Percentiles rank a stretch among this genome's conserved stretches.
These are phyloP conservation scores for Reinhardtius hippoglossoides DNA, from an alignment of 2,113 vertebrate species.

Conservation along the genomic window DNA sequence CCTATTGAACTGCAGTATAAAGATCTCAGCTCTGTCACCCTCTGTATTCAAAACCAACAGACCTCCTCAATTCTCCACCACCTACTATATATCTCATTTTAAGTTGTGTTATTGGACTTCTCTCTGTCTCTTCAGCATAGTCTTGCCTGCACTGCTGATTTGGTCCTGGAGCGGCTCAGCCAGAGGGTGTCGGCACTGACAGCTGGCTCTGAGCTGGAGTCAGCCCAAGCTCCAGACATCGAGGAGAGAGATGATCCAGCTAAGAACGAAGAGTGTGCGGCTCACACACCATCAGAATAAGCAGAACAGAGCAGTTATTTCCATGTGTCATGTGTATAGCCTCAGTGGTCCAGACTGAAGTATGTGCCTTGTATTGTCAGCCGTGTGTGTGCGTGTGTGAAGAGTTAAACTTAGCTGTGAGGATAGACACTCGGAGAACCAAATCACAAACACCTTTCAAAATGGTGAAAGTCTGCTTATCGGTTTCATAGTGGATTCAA, in stretches of 20 bases:
- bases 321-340: not conserved
- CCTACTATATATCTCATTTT: not conserved
- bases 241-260: constrained; percentile 28
- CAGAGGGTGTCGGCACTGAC: constrained; percentile 62
- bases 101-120: not conserved
- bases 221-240: constrained; percentile 18
- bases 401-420: not conserved
- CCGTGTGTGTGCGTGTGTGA: not conserved
- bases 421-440: not conserved
- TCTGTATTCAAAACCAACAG: not conserved
- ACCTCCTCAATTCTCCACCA: not conserved
- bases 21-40: not conserved
- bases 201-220: constrained; percentile 32
- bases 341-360: constrained; percentile 17
- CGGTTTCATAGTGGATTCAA: not conserved
- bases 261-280: constrained; percentile 21
- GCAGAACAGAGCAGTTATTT: not conserved
- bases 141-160: constrained; percentile 75
- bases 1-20: not conserved
- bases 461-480: not conserved
- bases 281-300: constrained; percentile 20
- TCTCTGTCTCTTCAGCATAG: constrained; percentile 73
- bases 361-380: not conserved
- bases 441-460: not conserved
- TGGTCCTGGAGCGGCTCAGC: constrained; percentile 77